Evolutionary conservation across 2,113 vertebrate genomes (phyloP).

Genomic region (Haplochromis burtoni): DNA sequence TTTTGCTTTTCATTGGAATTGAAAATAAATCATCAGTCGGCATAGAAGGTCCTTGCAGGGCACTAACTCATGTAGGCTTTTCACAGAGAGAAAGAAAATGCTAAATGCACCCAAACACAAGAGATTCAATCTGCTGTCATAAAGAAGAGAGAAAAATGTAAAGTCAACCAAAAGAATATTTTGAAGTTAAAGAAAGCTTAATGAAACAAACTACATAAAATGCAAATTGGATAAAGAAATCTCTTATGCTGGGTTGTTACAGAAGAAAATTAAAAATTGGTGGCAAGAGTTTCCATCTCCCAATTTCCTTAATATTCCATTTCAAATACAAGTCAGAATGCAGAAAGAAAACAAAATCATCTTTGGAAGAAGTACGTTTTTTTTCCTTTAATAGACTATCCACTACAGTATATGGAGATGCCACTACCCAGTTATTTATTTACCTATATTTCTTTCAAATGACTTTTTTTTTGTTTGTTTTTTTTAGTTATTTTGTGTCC

Average conservation of each 20-base stretch:
- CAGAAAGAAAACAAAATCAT: constrained; percentile 70
- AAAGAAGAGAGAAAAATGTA: constrained; percentile 31
- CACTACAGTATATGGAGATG: constrained; percentile 84
- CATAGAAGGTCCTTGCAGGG: constrained; percentile 62
- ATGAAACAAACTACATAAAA: constrained; percentile 46
- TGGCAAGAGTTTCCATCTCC: constrained; percentile 22
- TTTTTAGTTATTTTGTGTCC: constrained; percentile 48
- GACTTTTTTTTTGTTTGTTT: constrained; percentile 40
- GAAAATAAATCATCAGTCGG: constrained; percentile 44
- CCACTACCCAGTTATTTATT: constrained; percentile 82
- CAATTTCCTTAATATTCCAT: constrained; percentile 47
- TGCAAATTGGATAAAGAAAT: constrained; percentile 61
- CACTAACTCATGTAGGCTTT: constrained; percentile 57
- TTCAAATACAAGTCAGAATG: constrained; percentile 59
- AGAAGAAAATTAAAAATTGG: constrained; percentile 6
- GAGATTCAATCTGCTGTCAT: constrained; percentile 78
- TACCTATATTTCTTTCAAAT: constrained; percentile 66
- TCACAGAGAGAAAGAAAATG: constrained; percentile 65
- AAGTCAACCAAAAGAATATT: constrained; percentile 46
- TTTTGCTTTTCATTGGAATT: constrained; percentile 59
- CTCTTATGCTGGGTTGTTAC: constrained; percentile 41
- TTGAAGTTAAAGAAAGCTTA: constrained; percentile 58
- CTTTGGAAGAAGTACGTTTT: constrained; percentile 80
- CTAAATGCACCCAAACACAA: constrained; percentile 72
- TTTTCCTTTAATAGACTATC: constrained; percentile 73